Evolutionary conservation across 1,140 invertebrate genomes (phyloP), one percentile per base, ranked within the genome.

Genomic region (Atta cephalotes): DNA sequence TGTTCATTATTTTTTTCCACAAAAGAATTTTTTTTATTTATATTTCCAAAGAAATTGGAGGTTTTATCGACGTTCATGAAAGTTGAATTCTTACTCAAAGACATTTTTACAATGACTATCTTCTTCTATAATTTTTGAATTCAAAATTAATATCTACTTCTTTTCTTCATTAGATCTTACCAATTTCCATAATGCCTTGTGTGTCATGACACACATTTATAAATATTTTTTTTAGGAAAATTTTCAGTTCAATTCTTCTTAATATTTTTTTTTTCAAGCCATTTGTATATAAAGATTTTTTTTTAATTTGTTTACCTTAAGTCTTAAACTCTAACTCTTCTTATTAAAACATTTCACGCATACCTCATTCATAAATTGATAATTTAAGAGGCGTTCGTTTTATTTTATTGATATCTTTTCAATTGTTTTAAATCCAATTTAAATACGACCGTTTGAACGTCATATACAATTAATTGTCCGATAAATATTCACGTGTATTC

Each of bases 371-470:
- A n/a, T 28, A 39, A 63, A 45, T 45, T 18, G 1, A 60, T 49
- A 31, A 58, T 56, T 56, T 1, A 14, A 78, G 2, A 65, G 16
- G 25, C 25, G 25, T 5, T 25, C 21, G 14, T 60, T 6, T 14
- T 28, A 31, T 70, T 81, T 51, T 62, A 31, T 31, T 16, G 58
- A 63, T 79, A 28, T 70, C 12, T 79, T 35, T 66, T 49, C 28
- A 53, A 2, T 81, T 70, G 31, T 5, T 70, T 6, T 51, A 28
- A 68, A 21, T 56, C 31, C n/a, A 80, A 72, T 72, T 80, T 80
- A 70, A 60, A 16, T 25, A 6, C 5, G 31, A 35, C 31, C 31
- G 4, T 35, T 35, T 6, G 31, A 35, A 35, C 31, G 5, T 35
- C 31, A 6, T 35, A 6, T 35, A 35, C 5, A 35, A 35, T 0